Evolutionary conservation across 1,140 invertebrate species (phyloP).

Genomic region (Cyclargus thomasi): DNA sequence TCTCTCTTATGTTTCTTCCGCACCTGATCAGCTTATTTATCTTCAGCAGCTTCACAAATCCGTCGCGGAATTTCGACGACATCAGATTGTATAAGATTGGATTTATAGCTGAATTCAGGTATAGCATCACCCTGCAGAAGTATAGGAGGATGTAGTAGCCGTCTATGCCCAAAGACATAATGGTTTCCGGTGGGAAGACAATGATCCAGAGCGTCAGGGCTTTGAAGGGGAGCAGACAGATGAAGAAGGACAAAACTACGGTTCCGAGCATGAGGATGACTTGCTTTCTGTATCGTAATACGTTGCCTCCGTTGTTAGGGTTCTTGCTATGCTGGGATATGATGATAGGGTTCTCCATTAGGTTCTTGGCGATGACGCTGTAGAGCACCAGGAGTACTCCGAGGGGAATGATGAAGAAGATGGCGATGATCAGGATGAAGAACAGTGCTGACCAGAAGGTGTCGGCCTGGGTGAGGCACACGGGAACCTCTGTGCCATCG

Average conservation of each 20-base stretch:
- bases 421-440: slow-evolving; percentile 84
- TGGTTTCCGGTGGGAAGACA: slow-evolving; percentile 80
- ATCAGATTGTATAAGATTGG: slow-evolving; percentile 93
- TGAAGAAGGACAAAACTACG: slow-evolving; percentile 93
- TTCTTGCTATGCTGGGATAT: slow-evolving; percentile 78
- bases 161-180: slow-evolving; percentile 81
- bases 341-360: slow-evolving; percentile 85
- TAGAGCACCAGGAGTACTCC: slow-evolving; percentile 87
- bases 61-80: slow-evolving; percentile 93
- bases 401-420: slow-evolving; percentile 91
- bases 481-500: slow-evolving; percentile 81
- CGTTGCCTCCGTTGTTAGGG: slow-evolving; percentile 60
- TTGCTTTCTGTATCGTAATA: slow-evolving; percentile 81
- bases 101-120: slow-evolving; percentile 92
- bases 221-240: slow-evolving; percentile 91
- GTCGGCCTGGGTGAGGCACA: slow-evolving; percentile 84
- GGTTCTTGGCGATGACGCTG: slow-evolving; percentile 86
- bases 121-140: slow-evolving; percentile 90
- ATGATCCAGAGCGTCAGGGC: slow-evolving; percentile 91
- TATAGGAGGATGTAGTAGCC: slow-evolving; percentile 90
- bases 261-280: slow-evolving; percentile 92
- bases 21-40: slow-evolving; percentile 69
- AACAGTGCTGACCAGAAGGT: slow-evolving; percentile 84
- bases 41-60: slow-evolving; percentile 81
- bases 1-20: slow-evolving; percentile 59